Base-by-base conservation (phyloP, 2,113 vertebrate species). In the Misgurnus mizolepis region DNA sequence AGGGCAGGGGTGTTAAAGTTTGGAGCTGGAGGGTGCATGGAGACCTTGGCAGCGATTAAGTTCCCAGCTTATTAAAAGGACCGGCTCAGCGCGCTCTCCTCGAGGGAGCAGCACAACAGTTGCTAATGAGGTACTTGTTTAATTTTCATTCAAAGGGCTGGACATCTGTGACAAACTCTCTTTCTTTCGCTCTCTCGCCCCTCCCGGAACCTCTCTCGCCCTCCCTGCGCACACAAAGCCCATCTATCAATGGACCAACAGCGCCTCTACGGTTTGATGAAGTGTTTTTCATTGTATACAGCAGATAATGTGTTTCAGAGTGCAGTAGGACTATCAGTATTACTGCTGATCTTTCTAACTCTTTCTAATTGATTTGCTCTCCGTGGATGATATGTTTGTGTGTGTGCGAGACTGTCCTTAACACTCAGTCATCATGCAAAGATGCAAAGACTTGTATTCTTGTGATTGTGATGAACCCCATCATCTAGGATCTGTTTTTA, bases 91-190 rank as follows among this genome's bases (percentile, higher is more conserved):
- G 93, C 92, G 94, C 95, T 96, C 95, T 96, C 96, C 97, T 97
- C 96, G 93, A 91, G 96, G 95, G 97, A 98, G 95, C 95, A 95
- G 91, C 96, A 95, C 95, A 96, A 96, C 96, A 92, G 95, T 94
- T 93, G 91, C 95, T 98, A 99, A 99, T 98, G 96, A 98, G 96
- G 96, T 96, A 98, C 96, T 99, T 98, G 96, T 99, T 99, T 98
- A 98, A 98, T 99, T 98, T 98, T 95, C 96, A 95, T 98, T 98
- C 96, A 98, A 97, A 98, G 95, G 93, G 93, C 93, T 81, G 96
- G 96, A 97, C 97, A 98, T 99, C 97, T 99, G 96, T 96, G 96
- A 97, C 95, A 95, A 93, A 93, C 92, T 86, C 87, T 84, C 87
- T 49, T 39, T 61, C 69, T 76, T 34, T 34, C 27, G 1, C 70